phyloP scores from a whole-genome alignment of 2,888 invertebrate species.

The Osedax fenrisi region DNA sequence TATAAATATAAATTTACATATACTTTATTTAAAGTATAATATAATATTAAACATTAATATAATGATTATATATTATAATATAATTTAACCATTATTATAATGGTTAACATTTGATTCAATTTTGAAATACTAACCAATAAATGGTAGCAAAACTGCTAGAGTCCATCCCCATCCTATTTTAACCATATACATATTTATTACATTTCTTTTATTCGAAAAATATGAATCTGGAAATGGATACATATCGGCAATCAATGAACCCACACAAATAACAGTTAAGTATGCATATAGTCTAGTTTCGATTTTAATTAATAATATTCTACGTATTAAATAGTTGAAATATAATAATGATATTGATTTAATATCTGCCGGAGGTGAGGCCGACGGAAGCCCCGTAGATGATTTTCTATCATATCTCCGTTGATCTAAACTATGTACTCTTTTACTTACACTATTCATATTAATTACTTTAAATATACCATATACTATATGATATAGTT shows the following conservation, averaged over 20 bases:
- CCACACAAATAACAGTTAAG: constrained; percentile 36
- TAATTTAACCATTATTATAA: too few relatives aligned
- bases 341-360: not conserved
- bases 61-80: too few relatives aligned
- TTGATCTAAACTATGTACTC: too few relatives aligned
- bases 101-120: too few relatives aligned
- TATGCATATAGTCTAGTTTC: not conserved
- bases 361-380: not conserved
- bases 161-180: constrained; percentile 98
- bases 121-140: constrained; percentile 55
- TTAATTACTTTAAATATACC: too few relatives aligned
- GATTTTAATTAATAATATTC: not conserved
- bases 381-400: too few relatives aligned
- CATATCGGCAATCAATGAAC: constrained; percentile 74
- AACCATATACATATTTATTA: constrained; percentile 83
- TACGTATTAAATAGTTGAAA: not conserved
- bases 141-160: constrained; percentile 64
- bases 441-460: too few relatives aligned
- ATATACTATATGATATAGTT: too few relatives aligned
- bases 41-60: too few relatives aligned
- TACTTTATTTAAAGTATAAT: too few relatives aligned
- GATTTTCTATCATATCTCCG: too few relatives aligned
- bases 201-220: constrained; percentile 77
- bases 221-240: constrained; percentile 64
- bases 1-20: too few relatives aligned